These are phyloP conservation scores for Pterocles burchelli DNA, from an alignment of 2,113 vertebrate species.

Conservation along the genomic window DNA sequence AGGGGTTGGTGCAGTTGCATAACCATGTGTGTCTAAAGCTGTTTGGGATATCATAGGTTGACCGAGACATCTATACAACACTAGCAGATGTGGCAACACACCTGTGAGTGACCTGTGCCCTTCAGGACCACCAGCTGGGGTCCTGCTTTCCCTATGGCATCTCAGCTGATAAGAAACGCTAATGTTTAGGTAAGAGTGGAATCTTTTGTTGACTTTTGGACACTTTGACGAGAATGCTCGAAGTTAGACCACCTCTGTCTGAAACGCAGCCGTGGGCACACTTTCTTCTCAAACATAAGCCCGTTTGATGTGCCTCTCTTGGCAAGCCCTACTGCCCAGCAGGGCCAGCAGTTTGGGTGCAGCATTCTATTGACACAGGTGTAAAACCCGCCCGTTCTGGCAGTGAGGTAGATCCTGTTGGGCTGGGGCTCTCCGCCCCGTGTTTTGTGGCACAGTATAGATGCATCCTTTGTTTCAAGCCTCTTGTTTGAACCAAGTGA, in stretches of 20 bases:
- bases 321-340: background rate
- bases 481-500: background rate
- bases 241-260: background rate
- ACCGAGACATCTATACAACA: background rate
- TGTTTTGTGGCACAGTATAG: background rate
- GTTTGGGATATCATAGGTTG: background rate
- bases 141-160: background rate
- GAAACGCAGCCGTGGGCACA: accelerated
- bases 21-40: background rate
- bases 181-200: background rate
- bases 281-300: background rate
- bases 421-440: background rate
- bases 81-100: background rate
- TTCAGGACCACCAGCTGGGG: background rate
- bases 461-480: background rate
- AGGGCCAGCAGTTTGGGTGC: background rate
- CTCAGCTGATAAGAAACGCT: background rate
- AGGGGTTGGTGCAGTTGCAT: background rate
- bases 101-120: background rate
- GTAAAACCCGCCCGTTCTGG: background rate
- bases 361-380: slow-evolving; percentile 52
- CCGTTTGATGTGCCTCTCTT: background rate
- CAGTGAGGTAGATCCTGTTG: background rate
- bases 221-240: background rate
- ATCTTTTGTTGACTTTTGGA: background rate